Evolutionary conservation across 2,888 invertebrate genomes (phyloP).

Genomic region (Orchestes rusci): DNA sequence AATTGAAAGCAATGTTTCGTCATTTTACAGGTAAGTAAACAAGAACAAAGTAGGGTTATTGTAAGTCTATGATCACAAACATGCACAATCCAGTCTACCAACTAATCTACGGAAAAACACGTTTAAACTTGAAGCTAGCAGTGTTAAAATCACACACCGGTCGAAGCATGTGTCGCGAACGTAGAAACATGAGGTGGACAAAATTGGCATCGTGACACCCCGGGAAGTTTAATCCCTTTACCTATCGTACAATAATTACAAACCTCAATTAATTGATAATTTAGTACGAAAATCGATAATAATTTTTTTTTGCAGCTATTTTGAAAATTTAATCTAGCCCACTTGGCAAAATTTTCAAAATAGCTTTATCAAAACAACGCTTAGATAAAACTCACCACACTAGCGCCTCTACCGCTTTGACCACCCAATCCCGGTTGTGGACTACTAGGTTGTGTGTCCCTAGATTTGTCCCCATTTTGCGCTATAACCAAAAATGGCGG

Average conservation of each 20-base stretch:
- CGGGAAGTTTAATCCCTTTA: constrained; percentile 93
- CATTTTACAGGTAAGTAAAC: too few species aligned
- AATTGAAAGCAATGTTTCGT: too few species aligned
- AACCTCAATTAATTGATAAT: neutral
- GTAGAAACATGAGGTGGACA: constrained; percentile 93
- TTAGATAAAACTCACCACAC: constrained; percentile 73
- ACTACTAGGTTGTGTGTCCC: constrained; percentile 51
- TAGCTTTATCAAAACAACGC: too few species aligned
- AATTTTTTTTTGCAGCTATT: too few species aligned
- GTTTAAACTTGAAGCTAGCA: too few species aligned
- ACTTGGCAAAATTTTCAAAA: too few species aligned
- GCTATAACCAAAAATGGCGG: constrained; percentile 91
- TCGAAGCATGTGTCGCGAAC: constrained; percentile 92
- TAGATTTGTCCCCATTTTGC: constrained; percentile 51
- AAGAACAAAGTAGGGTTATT: too few species aligned
- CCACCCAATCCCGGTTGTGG: constrained; percentile 64
- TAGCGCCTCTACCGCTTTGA: constrained; percentile 80
- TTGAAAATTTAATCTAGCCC: too few species aligned
- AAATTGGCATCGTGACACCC: constrained; percentile 92
- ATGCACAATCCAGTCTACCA: too few species aligned
- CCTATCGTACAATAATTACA: constrained; percentile 53
- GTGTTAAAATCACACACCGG: constrained; percentile 71
- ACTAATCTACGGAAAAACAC: too few species aligned
- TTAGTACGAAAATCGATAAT: neutral
- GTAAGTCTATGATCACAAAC: too few species aligned